A percentile compares a stretch with the other conserved stretches of the same genome.
Evolutionary conservation across 2,797 vertebrate species (phyloP).

Genomic region (Holocentrus rufus): DNA sequence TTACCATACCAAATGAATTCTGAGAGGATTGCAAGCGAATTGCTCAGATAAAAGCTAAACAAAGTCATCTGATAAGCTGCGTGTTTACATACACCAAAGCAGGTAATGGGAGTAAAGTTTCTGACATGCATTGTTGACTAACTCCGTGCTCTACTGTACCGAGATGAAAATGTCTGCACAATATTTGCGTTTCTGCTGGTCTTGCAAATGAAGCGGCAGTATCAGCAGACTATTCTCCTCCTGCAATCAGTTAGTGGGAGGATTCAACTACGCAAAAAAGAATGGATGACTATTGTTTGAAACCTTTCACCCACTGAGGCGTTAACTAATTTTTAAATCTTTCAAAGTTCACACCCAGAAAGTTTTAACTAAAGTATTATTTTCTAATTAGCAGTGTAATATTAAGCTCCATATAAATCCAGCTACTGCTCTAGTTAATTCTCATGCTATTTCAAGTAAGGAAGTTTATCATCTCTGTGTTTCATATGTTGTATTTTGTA

Average conservation of each 20-base stretch:
- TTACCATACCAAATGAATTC: not conserved
- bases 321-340: not conserved
- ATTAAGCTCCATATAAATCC: not conserved
- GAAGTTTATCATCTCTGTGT: slow-evolving; percentile 7
- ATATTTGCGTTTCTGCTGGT: slow-evolving; percentile 10
- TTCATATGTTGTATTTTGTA: slow-evolving; percentile 41
- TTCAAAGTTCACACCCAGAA: not conserved
- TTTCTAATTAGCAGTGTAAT: not conserved
- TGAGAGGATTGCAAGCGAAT: too few relatives aligned
- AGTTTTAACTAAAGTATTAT: not conserved
- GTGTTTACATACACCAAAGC: too few relatives aligned
- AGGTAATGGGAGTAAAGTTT: too few relatives aligned
- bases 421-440: not conserved
- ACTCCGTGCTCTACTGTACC: too few relatives aligned
- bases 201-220: not conserved
- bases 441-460: not conserved
- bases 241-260: slow-evolving; percentile 13
- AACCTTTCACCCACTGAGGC: not conserved
- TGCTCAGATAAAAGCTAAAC: too few relatives aligned
- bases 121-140: too few relatives aligned
- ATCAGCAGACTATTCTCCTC: not conserved
- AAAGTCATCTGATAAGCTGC: too few relatives aligned
- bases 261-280: not conserved
- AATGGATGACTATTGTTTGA: not conserved
- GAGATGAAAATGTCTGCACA: too few relatives aligned